These are phyloP conservation scores for Charanyca ferruginea DNA, from an alignment of 2,888 invertebrate genomes.

Conservation along the genomic window DNA sequence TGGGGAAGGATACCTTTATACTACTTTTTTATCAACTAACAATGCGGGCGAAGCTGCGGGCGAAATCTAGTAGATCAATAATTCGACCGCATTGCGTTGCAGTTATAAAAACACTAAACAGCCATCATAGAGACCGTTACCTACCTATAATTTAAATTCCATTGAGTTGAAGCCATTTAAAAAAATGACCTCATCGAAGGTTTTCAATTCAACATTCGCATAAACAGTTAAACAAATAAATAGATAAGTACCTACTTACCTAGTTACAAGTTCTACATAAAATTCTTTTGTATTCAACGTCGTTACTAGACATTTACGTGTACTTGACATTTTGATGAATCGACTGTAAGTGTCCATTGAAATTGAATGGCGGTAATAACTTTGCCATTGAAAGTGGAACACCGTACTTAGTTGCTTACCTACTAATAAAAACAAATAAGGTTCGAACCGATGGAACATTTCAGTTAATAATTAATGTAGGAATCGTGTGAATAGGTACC, in stretches of 20 bases:
- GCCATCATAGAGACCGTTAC: constrained; percentile 21
- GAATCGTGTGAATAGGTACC: no score
- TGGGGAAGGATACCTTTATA: no score
- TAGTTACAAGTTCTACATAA: constrained; percentile 31
- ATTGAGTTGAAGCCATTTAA: constrained; percentile 10
- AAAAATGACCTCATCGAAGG: constrained; percentile 10
- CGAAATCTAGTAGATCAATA: no score
- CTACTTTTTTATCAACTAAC: no score
- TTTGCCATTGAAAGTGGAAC: constrained; percentile 20
- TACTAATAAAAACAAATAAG: constrained; percentile 31
- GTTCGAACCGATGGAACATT: background rate
- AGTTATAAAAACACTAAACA: background rate
- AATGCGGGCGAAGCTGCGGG: no score
- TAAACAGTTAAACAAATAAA: constrained; percentile 30
- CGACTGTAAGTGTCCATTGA: constrained; percentile 43
- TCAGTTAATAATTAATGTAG: constrained; percentile 5
- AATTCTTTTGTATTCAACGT: constrained; percentile 33
- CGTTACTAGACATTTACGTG: constrained; percentile 5
- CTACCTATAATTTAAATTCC: constrained; percentile 3
- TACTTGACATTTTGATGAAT: constrained; percentile 35
- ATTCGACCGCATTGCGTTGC: background rate
- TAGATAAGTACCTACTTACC: background rate
- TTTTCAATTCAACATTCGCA: constrained; percentile 12
- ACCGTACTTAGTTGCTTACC: constrained; percentile 18
- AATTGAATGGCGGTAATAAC: constrained; percentile 32